Conservation (phyloP, 2,797 vertebrate genomes). For the Mormyrops attenuatus region DNA sequence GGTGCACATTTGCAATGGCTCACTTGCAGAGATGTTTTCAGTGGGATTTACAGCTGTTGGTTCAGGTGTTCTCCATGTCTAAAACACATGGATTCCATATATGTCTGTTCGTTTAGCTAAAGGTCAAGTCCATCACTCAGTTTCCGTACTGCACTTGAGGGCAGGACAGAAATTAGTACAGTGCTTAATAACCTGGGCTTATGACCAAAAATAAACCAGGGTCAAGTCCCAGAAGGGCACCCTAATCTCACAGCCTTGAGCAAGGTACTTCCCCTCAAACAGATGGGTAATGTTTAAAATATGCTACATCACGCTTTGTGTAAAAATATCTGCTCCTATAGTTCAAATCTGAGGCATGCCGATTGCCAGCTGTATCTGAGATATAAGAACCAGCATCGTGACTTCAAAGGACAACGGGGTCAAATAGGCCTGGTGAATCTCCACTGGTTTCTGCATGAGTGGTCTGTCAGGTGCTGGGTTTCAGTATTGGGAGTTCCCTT, state of each 20-base stretch:
- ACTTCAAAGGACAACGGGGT: not conserved
- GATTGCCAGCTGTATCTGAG: not conserved
- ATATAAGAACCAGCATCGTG: not conserved
- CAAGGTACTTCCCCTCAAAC: not conserved
- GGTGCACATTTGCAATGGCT: not conserved
- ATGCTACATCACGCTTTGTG: not conserved
- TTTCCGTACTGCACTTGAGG: not conserved
- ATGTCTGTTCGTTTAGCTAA: not conserved
- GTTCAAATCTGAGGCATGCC: not conserved
- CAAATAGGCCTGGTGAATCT: not conserved
- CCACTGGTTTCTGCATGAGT: not conserved
- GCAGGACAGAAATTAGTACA: conserved; percentile 6
- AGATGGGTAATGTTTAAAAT: conserved; percentile 2
- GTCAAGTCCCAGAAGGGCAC: not conserved
- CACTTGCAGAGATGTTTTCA: not conserved
- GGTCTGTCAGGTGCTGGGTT: not conserved
- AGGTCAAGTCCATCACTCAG: not conserved
- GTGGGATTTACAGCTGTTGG: not conserved
- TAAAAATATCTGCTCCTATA: not conserved
- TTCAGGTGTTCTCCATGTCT: not conserved
- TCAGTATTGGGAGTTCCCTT: not conserved
- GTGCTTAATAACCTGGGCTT: not conserved
- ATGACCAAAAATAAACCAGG: not conserved
- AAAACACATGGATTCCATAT: not conserved
- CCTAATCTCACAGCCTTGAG: not conserved